Evolutionary conservation across 2,888 invertebrate genomes (phyloP).

Genomic region (Chrysolina haemoptera): DNA sequence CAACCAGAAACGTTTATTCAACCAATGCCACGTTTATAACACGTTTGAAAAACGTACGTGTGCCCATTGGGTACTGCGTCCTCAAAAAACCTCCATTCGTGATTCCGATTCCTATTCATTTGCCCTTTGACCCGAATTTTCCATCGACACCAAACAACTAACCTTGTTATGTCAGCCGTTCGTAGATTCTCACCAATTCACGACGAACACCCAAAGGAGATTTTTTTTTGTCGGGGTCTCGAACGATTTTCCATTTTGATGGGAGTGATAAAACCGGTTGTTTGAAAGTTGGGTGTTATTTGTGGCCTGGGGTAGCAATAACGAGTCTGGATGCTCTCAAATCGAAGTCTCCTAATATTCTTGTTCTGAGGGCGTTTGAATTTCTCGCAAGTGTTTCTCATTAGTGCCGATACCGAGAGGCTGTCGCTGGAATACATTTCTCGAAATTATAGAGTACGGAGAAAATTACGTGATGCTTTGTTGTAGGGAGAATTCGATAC

Average conservation of each 20-base stretch:
- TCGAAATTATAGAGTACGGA: background rate
- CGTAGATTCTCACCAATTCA: background rate
- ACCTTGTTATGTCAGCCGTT: background rate
- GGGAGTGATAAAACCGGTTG: slow-evolving; percentile 39
- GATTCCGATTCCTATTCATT: background rate
- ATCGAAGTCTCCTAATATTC: slow-evolving; percentile 34
- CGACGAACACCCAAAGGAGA: slow-evolving; percentile 1
- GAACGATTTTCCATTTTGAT: slow-evolving; percentile 41
- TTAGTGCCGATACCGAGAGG: slow-evolving; percentile 28
- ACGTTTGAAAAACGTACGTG: too few relatives aligned
- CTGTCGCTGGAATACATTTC: slow-evolving; percentile 3
- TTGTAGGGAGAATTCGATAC: background rate
- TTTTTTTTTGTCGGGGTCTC: slow-evolving; percentile 31
- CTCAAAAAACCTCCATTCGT: background rate
- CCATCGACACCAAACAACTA: background rate
- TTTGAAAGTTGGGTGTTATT: slow-evolving; percentile 36
- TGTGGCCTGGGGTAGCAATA: slow-evolving; percentile 48
- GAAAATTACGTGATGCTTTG: slow-evolving; percentile 1
- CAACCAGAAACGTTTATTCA: too few relatives aligned
- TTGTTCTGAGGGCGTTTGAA: slow-evolving; percentile 31
- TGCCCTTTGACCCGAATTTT: too few relatives aligned
- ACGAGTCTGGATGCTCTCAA: slow-evolving; percentile 37
- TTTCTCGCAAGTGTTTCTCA: slow-evolving; percentile 35
- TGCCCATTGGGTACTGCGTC: too few relatives aligned
- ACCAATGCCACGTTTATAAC: too few relatives aligned